Conservation (phyloP, 1,140 invertebrate species). For the Mycetomoellerius zeteki region DNA sequence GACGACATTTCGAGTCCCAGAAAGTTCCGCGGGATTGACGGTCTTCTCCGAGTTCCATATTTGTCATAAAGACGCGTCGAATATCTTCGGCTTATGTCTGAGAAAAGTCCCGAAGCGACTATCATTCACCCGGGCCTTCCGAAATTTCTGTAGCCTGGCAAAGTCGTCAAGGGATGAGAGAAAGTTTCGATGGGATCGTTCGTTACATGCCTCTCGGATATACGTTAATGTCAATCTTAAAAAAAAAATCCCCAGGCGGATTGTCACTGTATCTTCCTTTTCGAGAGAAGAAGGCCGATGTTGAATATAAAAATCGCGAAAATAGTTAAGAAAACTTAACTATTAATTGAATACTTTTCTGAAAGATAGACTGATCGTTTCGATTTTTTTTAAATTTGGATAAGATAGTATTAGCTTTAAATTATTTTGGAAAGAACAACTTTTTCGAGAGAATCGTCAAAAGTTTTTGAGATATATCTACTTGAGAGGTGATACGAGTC, state of each 20-base stretch:
- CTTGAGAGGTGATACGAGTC: not conserved
- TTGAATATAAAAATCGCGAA: not conserved
- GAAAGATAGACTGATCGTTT: not conserved
- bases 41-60: constrained; percentile 30
- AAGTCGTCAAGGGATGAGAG: constrained; percentile 29
- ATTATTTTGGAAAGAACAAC: not conserved
- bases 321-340: not conserved
- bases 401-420: not conserved
- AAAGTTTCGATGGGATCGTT: constrained; percentile 61
- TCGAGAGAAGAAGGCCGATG: not conserved
- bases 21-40: constrained; percentile 56
- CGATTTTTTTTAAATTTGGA: not conserved
- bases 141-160: constrained; percentile 32
- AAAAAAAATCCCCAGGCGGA: constrained; percentile 24
- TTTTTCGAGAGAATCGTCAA: not conserved
- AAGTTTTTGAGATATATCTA: constrained; percentile 8
- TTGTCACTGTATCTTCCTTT: not conserved
- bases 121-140: constrained; percentile 48
- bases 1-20: not conserved
- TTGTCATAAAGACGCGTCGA: constrained; percentile 57
- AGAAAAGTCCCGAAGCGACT: constrained; percentile 57
- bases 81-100: constrained; percentile 57
- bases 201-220: constrained; percentile 48
- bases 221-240: constrained; percentile 56
- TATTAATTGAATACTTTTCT: not conserved